phyloP scores from a whole-genome alignment of 2,888 invertebrate species.

The Drosophila rellima region DNA sequence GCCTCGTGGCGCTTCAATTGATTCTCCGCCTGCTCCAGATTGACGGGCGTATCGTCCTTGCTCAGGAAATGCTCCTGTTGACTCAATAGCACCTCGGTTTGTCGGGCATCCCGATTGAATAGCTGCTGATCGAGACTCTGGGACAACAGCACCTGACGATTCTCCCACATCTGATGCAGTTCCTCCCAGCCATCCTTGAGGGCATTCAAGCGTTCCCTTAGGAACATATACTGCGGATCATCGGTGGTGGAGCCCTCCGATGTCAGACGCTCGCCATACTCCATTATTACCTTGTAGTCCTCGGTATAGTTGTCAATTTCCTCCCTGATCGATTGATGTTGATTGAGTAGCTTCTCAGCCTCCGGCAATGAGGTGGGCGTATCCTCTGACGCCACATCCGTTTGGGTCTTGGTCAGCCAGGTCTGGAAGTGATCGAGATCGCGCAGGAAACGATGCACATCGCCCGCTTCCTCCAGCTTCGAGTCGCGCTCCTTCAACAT shows the following conservation, averaged over 20 bases:
- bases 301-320: constrained; percentile 99
- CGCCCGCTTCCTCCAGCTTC: constrained; percentile 99
- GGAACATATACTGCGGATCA: constrained; percentile 99
- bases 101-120: constrained; percentile 98
- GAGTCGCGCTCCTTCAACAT: constrained; percentile 99
- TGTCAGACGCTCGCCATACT: constrained; percentile 98
- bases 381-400: constrained; percentile 99
- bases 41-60: constrained; percentile 98
- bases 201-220: constrained; percentile 98
- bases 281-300: constrained; percentile 99
- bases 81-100: constrained; percentile 98
- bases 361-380: constrained; percentile 97
- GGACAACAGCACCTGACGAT: constrained; percentile 96
- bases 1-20: constrained; percentile 99
- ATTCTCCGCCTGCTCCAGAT: constrained; percentile 98
- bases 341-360: constrained; percentile 97
- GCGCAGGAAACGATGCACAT: constrained; percentile 98
- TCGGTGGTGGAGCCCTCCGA: constrained; percentile 94
- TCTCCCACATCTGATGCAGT: constrained; percentile 99
- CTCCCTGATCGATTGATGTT: constrained; percentile 99
- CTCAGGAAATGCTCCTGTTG: constrained; percentile 99
- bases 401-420: constrained; percentile 99
- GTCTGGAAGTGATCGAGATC: constrained; percentile 99
- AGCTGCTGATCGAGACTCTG: constrained; percentile 98
- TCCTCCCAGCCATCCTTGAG: constrained; percentile 99